phyloP scores from a whole-genome alignment of 2,888 invertebrate genomes.

The Yponomeuta evonymella region DNA sequence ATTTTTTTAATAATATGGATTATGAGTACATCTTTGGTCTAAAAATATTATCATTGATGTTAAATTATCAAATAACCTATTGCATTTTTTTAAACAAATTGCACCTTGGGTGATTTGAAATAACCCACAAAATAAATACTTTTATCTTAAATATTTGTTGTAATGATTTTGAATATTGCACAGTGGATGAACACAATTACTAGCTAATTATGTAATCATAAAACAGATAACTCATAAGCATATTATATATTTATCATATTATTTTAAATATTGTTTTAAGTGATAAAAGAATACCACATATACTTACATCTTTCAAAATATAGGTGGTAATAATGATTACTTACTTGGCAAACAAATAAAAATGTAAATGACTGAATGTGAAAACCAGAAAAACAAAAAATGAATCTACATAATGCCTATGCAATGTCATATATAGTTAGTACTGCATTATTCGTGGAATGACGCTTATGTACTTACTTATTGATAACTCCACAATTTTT shows the following conservation, averaged over 20 bases:
- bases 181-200: constrained; percentile 6
- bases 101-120: background rate
- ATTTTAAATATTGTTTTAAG: background rate
- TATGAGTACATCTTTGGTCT: constrained; percentile 4
- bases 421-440: too few relatives aligned
- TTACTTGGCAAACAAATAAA: background rate
- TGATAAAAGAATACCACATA: background rate
- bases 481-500: background rate
- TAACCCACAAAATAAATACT: constrained; percentile 3
- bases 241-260: background rate
- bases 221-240: background rate
- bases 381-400: too few relatives aligned
- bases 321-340: background rate
- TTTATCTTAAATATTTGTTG: constrained; percentile 9
- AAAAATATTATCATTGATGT: background rate
- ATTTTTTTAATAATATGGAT: background rate
- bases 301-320: background rate
- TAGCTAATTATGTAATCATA: background rate
- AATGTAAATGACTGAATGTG: too few relatives aligned
- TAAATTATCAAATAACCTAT: constrained; percentile 4
- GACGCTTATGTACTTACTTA: background rate
- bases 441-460: background rate
- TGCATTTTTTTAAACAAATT: background rate
- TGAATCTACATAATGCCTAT: too few relatives aligned
- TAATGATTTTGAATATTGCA: constrained; percentile 12